Percentiles rank a stretch among this genome's conserved stretches.
Conservation (phyloP, 1,140 invertebrate genomes). For the Oscheius sp. region DNA sequence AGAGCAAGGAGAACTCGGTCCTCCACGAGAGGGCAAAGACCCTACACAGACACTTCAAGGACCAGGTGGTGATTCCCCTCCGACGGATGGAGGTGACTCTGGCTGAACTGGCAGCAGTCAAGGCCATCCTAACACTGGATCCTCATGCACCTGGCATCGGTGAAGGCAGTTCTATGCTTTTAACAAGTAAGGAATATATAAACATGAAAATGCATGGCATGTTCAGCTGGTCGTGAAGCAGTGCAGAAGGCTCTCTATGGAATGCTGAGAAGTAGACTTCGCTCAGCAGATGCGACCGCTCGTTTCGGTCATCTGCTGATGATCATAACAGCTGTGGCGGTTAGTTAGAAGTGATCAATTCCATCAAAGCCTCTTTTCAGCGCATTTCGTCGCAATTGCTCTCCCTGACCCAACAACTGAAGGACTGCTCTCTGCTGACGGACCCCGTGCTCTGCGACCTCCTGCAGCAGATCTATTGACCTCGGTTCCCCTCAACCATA, state of each 20-base stretch:
- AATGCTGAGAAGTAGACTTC: background rate
- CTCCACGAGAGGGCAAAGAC: background rate
- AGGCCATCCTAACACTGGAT: background rate
- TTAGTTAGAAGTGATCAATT: no score
- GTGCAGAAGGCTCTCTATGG: background rate
- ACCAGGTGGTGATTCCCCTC: background rate
- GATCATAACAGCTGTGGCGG: background rate
- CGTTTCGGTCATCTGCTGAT: background rate
- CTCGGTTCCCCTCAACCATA: background rate
- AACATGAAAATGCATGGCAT: background rate
- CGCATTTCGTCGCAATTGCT: background rate
- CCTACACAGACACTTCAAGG: background rate
- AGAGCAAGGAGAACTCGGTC: background rate
- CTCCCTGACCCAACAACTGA: background rate
- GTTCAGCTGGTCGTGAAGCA: background rate
- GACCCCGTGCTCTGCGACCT: background rate
- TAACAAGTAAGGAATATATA: background rate
- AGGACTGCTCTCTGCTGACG: background rate
- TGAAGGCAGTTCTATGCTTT: background rate
- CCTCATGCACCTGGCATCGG: background rate
- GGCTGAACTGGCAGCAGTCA: background rate
- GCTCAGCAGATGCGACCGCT: background rate
- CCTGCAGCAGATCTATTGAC: background rate
- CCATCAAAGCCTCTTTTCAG: slow-evolving; percentile 5
- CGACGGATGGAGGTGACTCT: background rate